A percentile compares a stretch with the other conserved stretches of the same genome.
Conservation (phyloP, 2,888 invertebrate species). For the Steromphala cineraria region DNA sequence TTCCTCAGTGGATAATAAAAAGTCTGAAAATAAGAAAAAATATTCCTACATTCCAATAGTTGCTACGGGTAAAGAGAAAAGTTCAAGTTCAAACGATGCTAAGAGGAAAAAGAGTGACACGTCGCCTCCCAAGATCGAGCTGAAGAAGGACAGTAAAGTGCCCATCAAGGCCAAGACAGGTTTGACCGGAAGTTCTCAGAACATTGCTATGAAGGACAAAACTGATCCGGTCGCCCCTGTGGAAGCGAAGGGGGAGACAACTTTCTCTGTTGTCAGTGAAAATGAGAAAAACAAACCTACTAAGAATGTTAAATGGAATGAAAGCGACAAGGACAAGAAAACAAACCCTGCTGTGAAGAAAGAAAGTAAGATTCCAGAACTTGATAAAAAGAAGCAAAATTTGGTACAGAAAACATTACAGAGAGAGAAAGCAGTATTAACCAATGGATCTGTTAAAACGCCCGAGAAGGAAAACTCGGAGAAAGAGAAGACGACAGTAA, state of each 20-base stretch:
- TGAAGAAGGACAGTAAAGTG: background rate
- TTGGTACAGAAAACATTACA: slow-evolving; percentile 2
- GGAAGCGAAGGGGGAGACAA: background rate
- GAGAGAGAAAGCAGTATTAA: background rate
- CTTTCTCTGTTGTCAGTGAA: background rate
- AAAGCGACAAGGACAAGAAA: background rate
- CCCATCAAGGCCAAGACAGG: background rate
- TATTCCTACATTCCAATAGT: slow-evolving; percentile 11
- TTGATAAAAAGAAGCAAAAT: slow-evolving; percentile 10
- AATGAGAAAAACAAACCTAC: background rate
- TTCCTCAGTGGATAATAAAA: background rate
- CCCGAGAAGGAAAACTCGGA: background rate
- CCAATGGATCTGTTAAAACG: background rate
- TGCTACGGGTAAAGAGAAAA: background rate
- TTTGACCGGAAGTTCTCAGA: background rate
- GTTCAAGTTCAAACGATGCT: background rate
- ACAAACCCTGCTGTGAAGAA: background rate
- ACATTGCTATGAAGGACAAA: slow-evolving; percentile 7
- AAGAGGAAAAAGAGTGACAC: background rate
- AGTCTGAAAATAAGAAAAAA: background rate
- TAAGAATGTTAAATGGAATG: slow-evolving; percentile 13
- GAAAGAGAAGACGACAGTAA: background rate
- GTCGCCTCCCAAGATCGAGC: background rate
- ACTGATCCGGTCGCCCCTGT: background rate
- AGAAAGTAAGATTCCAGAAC: slow-evolving; percentile 3